Base-by-base conservation (phyloP, 2,113 vertebrate genomes). In the Rhinoderma darwinii region DNA sequence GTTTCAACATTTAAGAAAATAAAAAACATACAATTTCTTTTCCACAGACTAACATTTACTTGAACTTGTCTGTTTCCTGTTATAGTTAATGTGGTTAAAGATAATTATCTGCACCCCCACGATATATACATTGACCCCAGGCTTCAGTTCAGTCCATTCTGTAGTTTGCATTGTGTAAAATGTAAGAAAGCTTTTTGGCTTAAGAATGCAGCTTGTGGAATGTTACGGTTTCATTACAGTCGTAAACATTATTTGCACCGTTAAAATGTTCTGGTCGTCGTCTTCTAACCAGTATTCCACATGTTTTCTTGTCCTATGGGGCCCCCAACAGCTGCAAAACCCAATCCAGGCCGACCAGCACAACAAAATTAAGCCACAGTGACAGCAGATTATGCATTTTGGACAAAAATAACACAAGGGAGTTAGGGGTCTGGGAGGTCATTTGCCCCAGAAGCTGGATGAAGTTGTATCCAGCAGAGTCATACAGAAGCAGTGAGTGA, bases 171-270 rank as follows among this genome's bases (percentile, higher is more conserved):
- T 15, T 39, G 30, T 56, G 27, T 0, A 5, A 79, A 18, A 37
- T 22, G n/a, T 10, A 79, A 22, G 44, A 51, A 79, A 22, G 4
- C 59, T 83, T 50, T 50, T 37, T 70, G 17, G 43, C 41, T 1
- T 25, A 43, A 39, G 78, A 37, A 63, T 61, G 27, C 25, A n/a
- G 17, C 25, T 12, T 66, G 32, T 61, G 61, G 81, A 70, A 82
- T 82, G 81, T 82, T 35, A 22, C 18, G 12, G 44, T 50, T 82
- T 47, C 56, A 61, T 63, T 37, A 8, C 43, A 81, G 12, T 44
- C 18, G 17, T 68, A 70, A 82, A 68, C 59, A 50, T 30, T 47
- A 47, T 82, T 41, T 59, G 15, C 51, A 59, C 25, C 51, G 10
- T 51, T 51, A 35, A 72, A 72, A 47, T 17, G 7, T 78, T 32